Evolutionary conservation across 2,888 invertebrate species (phyloP).

Genomic region (Eupithecia dodoneata): DNA sequence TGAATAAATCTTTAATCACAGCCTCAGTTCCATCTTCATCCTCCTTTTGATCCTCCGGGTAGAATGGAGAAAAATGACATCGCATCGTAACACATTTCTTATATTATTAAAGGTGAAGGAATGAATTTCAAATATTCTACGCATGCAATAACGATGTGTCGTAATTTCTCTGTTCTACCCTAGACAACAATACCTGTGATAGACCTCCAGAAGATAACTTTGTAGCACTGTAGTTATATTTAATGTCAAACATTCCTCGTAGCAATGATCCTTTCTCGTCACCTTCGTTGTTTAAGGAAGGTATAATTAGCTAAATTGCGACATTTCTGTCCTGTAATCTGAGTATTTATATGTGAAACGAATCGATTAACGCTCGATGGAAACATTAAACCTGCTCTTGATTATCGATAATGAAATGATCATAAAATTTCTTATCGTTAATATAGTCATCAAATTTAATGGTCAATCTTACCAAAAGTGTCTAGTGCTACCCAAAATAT

Average conservation of each 20-base stretch:
- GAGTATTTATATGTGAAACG: neutral
- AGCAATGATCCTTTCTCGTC: slow-evolving; percentile 27
- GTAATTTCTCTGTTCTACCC: too few species aligned
- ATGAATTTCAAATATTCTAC: too few species aligned
- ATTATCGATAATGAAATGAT: neutral
- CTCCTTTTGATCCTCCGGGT: neutral
- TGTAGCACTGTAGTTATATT: slow-evolving; percentile 39
- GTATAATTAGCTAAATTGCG: slow-evolving; percentile 20
- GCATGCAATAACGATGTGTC: too few species aligned
- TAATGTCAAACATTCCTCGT: slow-evolving; percentile 40
- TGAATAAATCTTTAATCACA: neutral
- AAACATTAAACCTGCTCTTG: neutral
- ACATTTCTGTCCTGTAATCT: slow-evolving; percentile 19
- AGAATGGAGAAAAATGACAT: too few species aligned
- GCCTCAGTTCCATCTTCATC: neutral
- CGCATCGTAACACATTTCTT: too few species aligned
- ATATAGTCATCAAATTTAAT: neutral
- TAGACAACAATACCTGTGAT: too few species aligned
- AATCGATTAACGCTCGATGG: neutral
- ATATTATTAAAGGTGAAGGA: too few species aligned
- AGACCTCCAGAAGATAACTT: neutral
- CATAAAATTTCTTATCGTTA: neutral
- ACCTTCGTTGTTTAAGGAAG: slow-evolving; percentile 20
- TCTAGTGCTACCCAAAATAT: neutral
- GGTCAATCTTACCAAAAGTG: neutral